These are phyloP conservation scores for Drosophila cardini DNA, from an alignment of 1,140 invertebrate species.

Conservation along the genomic window DNA sequence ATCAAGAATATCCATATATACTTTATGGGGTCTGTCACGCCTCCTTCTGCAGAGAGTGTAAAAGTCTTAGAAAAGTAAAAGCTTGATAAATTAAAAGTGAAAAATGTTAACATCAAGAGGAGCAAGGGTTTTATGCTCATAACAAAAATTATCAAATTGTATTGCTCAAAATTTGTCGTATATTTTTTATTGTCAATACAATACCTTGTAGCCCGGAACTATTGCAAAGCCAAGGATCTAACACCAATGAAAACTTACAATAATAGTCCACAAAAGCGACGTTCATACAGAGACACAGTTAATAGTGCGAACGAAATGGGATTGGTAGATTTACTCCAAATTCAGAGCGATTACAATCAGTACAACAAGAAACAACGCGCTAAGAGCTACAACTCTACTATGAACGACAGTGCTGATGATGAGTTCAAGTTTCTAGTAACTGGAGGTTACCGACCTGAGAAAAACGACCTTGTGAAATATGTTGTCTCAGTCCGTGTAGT, in stretches of 20 bases:
- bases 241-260: neutral
- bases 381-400: neutral
- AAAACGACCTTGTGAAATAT: conserved; percentile 41
- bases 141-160: conserved; percentile 31
- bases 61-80: no score
- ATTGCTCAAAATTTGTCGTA: conserved; percentile 55
- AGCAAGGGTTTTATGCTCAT: no score
- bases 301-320: neutral
- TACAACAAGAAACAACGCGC: neutral
- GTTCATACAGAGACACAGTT: neutral
- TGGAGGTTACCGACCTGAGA: conserved; percentile 55
- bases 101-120: no score
- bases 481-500: conserved; percentile 26
- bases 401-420: neutral
- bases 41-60: no score
- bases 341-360: neutral
- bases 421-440: conserved; percentile 60
- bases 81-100: no score
- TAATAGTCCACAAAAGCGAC: neutral
- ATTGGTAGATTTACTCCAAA: neutral
- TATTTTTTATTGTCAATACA: conserved; percentile 7
- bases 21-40: no score
- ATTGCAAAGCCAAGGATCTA: neutral
- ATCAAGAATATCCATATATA: no score
- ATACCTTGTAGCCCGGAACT: neutral